Evolutionary conservation across 2,113 vertebrate species (phyloP), one percentile per base, ranked within the genome.

Genomic region (Cavia aperea): DNA sequence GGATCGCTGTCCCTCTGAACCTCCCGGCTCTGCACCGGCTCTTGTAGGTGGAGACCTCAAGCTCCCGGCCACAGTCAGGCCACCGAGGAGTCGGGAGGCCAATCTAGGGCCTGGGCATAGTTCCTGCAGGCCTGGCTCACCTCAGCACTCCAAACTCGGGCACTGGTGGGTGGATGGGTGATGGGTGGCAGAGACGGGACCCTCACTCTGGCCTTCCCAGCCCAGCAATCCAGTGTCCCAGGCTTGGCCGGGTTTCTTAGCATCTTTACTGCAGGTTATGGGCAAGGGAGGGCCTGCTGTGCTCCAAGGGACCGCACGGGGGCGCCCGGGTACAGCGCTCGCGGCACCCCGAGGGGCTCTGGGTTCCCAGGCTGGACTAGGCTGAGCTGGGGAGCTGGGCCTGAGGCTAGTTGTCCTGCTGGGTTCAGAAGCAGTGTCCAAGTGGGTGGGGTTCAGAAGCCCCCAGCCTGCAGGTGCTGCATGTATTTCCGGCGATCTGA

Each of bases 271-370:
- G 33, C 78, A 8, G 0, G 58, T 13, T 6, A 26, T 5, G 7
- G 14, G 12, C 9, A 5, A 5, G 11, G 31, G 26, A 31, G 81
- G 13, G 15, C 31, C 0, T 77, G 94, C 91, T 90, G 91, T 93
- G 24, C 65, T 54, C 24, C 23, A 36, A 33, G 16, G 0, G 7
- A 15, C 92, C 96, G 72, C 96, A 63, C 8, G 92, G 89, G 89
- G 96, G 86, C 86, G 87, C 89, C 51, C 58, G 16, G 73, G 86
- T 6, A 58, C 93, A 95, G 85, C 68, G 79, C 81, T 72, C 39
- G 0, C 0, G 11, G 4, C 98, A 97, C 13, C 98, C 98, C 16
- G 97, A 98, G 60, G 81, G 97, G 65, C 97, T 97, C 92, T 97
- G 96, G 21, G 97, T 13, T 4, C 26, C 8, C 60, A 97, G 65